Base-by-base conservation (phyloP, 1,140 invertebrate genomes). In the Carposina sasakii region DNA sequence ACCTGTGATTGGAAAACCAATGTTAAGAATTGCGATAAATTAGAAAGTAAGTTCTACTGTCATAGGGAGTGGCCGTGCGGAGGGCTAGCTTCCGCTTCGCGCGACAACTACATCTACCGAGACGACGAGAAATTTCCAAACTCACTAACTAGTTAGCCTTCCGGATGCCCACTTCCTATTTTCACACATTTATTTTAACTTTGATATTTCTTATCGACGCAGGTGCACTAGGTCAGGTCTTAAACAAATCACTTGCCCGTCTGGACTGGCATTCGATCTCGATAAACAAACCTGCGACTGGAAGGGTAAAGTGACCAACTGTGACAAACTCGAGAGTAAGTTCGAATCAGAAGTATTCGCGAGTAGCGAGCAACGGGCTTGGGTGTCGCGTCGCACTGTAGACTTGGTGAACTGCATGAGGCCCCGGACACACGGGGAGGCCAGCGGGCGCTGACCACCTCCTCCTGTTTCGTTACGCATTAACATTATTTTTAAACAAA, bases 271-370 rank as follows among this genome's bases (percentile, higher is more conserved):
- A 88, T 97, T 97, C 91, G 96, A 97, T 90, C 91, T 97, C 88
- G 92, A 95, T 89, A 95, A 96, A 90, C 96, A 97, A 89, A 97
- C 95, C 86, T 97, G 96, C 89, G 95, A 97, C 89, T 97, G 95
- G 94, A 96, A 96, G 90, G 93, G 92, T 89, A 96, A 96, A 91
- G 95, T 96, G 89, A 93, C 89, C 89, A 96, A 95, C 91, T 97
- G 95, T 92, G 93, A 96, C 89, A 93, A 92, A 88, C 90, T 96
- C 81, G 94, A 96, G 91, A 96, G 95, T 96, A 95, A 96, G 94
- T 94, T 88, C 85, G 84, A 77, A 66, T 70, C 60, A 71, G 66
- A 78, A 63, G 70, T 75, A 78, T 78, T 74, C 70, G 74, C 78
- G 76, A 64, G 70, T 83, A 82, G 76, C 76, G 64, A 77, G 67